Evolutionary conservation across 2,888 invertebrate species (phyloP), one percentile per base, ranked within the genome.

Genomic region (Heteromurus nitidus): DNA sequence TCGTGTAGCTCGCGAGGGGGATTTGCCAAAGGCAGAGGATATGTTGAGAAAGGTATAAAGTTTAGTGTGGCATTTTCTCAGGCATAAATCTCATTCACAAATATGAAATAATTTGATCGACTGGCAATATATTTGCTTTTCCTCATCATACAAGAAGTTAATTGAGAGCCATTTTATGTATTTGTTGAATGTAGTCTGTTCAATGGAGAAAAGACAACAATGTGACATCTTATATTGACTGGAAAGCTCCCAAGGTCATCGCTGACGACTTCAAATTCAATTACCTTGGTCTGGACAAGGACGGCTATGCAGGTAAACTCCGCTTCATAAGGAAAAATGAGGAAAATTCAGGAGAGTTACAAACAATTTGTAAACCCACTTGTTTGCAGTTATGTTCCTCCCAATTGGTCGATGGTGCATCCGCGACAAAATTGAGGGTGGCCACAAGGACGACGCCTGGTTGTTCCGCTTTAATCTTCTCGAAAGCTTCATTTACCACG

Each of bases 11-110:
- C 91, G 97, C 88, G 94, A 94, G 89, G 97, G 95, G 93, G 93
- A 96, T 88, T 88, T 93, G 0, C 93, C 92, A 69, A 95, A 95
- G n/a, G 95, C 97, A 0, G 97, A 97, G 89, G 95, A 95, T 90
- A 97, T 97, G 97, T 90, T 97, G 1, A 91, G 95, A 90, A 93
- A 94, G 88, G 96, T 96, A 91, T 58, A 64, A 31, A 16, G 16
- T 13, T 2, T 11, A 9, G 9, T 42, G 18, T 11, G n/a, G 28
- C 24, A 9, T 24, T 13, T 20, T 53, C 31, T 58, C n/a, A n/a
- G n/a, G n/a, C n/a, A n/a, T n/a, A n/a, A n/a, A n/a, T n/a, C n/a
- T n/a, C n/a, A n/a, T n/a, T n/a, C n/a, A n/a, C n/a, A n/a, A n/a
- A n/a, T n/a, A n/a, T n/a, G n/a, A n/a, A n/a, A n/a, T n/a, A n/a